phyloP scores from a whole-genome alignment of 2,888 invertebrate species.

The Serrognathus titanus region DNA sequence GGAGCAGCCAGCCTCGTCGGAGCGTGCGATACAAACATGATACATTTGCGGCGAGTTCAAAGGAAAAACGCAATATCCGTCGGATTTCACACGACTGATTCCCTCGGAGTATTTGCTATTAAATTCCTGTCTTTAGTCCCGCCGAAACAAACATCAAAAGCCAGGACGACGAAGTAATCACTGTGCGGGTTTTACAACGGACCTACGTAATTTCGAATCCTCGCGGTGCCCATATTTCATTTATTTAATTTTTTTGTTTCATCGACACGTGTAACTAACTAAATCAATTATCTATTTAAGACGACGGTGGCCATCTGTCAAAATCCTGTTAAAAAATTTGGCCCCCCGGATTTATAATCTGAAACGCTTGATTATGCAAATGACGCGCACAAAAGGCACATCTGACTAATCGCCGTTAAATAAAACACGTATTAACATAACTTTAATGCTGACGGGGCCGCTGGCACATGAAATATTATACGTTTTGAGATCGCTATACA shows the following conservation, averaged over 20 bases:
- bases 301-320: too few relatives aligned
- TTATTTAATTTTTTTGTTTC: too few relatives aligned
- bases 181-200: background rate
- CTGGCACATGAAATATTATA: too few relatives aligned
- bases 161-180: too few relatives aligned
- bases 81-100: slow-evolving; percentile 36
- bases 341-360: slow-evolving; percentile 2
- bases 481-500: too few relatives aligned
- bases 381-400: slow-evolving; percentile 6
- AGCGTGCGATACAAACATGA: slow-evolving; percentile 32
- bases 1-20: slow-evolving; percentile 15
- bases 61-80: slow-evolving; percentile 42
- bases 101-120: slow-evolving; percentile 21
- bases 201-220: background rate
- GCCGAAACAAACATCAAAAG: background rate
- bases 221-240: background rate
- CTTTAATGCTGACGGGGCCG: background rate
- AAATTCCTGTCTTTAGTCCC: slow-evolving; percentile 15
- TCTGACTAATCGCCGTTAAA: slow-evolving; percentile 7
- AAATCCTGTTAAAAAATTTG: too few relatives aligned
- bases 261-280: too few relatives aligned
- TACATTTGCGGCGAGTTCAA: slow-evolving; percentile 37
- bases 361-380: slow-evolving; percentile 11
- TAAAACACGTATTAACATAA: slow-evolving; percentile 12
- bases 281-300: too few relatives aligned